phyloP scores from a whole-genome alignment of 2,888 invertebrate genomes.

The Drosophila cognata region DNA sequence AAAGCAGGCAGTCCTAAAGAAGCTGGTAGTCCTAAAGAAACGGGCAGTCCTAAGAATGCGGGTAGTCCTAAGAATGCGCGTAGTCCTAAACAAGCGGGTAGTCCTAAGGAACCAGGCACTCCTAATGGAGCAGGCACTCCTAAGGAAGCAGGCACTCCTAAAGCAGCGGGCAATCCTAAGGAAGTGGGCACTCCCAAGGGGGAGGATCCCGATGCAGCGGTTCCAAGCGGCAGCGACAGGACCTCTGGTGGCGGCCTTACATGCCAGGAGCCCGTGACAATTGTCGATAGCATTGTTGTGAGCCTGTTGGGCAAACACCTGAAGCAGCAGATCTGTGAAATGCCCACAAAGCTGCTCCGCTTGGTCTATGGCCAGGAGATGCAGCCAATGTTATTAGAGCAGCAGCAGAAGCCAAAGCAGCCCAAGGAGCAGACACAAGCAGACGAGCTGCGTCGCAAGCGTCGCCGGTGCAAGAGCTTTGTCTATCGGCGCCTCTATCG shows the following conservation, averaged over 20 bases:
- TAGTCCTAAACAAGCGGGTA: neutral
- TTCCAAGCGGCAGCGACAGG: neutral
- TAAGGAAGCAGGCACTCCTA: neutral
- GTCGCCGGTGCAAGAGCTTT: conserved; percentile 42
- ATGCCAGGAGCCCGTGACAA: neutral
- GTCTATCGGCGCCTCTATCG: conserved; percentile 45
- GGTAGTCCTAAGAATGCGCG: neutral
- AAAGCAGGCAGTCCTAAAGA: neutral
- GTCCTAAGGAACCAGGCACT: neutral
- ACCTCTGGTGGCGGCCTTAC: conserved; percentile 16
- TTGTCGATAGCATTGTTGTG: neutral
- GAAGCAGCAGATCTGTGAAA: conserved; percentile 60
- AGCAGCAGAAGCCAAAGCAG: neutral
- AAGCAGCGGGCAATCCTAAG: neutral
- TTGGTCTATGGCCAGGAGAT: conserved; percentile 3
- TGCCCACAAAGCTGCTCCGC: conserved; percentile 63
- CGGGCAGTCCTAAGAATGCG: fast-evolving
- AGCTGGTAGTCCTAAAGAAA: neutral
- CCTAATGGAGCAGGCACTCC: neutral
- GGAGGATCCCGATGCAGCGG: neutral
- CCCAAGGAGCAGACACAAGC: neutral
- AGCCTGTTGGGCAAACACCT: neutral
- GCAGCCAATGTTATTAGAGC: neutral
- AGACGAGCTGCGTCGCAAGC: conserved; percentile 22
- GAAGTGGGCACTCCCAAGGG: neutral